Conservation (phyloP, 2,797 vertebrate species). For the Hemitrygon akajei region DNA sequence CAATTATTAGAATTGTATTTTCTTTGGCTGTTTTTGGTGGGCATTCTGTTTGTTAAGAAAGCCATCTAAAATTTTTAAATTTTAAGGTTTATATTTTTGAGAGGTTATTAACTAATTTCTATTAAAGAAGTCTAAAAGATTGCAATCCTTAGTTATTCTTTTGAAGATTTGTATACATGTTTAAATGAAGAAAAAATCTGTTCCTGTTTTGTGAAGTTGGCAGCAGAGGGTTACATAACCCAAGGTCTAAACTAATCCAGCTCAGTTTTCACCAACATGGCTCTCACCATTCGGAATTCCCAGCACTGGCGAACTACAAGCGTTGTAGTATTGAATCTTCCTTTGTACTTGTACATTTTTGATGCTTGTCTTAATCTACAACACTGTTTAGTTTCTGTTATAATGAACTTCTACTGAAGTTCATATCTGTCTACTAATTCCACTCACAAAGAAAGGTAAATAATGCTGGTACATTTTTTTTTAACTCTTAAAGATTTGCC, state of each 20-base stretch:
- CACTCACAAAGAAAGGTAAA: not conserved
- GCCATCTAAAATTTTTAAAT: too few relatives aligned
- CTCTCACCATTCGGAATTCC: not conserved
- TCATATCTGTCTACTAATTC: not conserved
- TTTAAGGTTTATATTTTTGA: not conserved
- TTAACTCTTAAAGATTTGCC: not conserved
- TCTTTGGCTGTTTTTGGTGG: constrained; percentile 20
- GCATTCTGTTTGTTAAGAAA: not conserved
- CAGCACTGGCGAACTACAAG: not conserved
- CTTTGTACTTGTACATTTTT: not conserved
- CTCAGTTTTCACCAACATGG: not conserved
- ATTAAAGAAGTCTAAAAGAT: not conserved
- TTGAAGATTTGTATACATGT: not conserved
- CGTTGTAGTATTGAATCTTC: not conserved
- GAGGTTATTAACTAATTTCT: not conserved
- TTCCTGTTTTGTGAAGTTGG: not conserved
- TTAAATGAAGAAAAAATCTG: not conserved
- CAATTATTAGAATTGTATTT: constrained; percentile 85
- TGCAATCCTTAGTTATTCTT: not conserved
- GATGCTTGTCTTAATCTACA: too few relatives aligned
- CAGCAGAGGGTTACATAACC: not conserved
- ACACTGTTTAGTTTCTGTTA: not conserved
- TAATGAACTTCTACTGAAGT: not conserved
- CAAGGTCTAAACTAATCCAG: not conserved
- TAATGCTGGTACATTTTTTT: not conserved